These are phyloP conservation scores for Ondatra zibethicus DNA, from an alignment of 2,113 vertebrate species.

Conservation along the genomic window DNA sequence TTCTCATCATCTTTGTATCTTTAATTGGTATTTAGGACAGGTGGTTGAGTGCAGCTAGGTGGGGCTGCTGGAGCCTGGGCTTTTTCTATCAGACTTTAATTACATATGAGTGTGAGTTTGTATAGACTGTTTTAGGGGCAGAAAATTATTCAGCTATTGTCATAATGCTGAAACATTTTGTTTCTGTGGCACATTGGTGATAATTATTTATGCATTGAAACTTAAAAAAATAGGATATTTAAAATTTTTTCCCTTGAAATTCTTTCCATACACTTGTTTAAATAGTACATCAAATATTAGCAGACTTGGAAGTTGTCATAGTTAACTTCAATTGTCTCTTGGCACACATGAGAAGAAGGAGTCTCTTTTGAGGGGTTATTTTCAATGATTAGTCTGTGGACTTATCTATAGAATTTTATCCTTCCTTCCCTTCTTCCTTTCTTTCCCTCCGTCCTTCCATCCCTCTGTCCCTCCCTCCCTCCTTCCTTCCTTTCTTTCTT, in stretches of 20 bases:
- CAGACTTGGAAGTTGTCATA: not conserved
- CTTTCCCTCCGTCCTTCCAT: not conserved
- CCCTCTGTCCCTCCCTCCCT: fast-evolving
- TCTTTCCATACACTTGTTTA: not conserved
- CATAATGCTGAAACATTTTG: not conserved
- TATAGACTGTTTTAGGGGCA: not conserved
- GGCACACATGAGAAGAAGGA: too few species aligned
- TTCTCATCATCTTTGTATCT: not conserved
- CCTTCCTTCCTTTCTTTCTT: too few species aligned
- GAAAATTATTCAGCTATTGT: not conserved
- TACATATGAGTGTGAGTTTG: not conserved
- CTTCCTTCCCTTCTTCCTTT: fast-evolving
- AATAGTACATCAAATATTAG: not conserved
- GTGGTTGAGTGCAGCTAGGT: not conserved
- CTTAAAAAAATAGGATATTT: not conserved
- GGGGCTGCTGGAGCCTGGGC: not conserved
- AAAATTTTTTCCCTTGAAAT: not conserved
- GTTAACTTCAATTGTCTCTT: not conserved
- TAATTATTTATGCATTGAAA: too few species aligned
- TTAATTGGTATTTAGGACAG: too few species aligned
- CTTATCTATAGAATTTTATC: not conserved
- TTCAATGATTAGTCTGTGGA: not conserved
- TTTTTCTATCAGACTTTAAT: not conserved
- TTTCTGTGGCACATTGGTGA: not conserved
- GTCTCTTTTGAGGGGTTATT: not conserved